phyloP scores from a whole-genome alignment of 2,888 invertebrate species.

The Sarcophaga carnaria region DNA sequence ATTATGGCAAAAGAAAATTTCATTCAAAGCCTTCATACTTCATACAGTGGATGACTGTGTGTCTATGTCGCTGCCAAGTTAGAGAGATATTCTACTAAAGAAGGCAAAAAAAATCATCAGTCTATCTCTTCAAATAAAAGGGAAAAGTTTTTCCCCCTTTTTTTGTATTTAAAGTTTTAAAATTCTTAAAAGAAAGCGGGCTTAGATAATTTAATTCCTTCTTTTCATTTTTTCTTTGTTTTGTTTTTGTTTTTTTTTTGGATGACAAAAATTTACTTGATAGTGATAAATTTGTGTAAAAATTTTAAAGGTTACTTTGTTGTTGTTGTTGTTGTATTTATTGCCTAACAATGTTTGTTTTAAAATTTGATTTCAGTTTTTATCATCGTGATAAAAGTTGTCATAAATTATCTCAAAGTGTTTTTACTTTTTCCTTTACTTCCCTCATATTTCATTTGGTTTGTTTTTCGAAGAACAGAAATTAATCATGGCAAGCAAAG shows the following conservation, averaged over 20 bases:
- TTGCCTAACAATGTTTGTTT: constrained; percentile 16
- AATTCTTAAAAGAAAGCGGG: neutral
- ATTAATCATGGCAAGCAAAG: neutral
- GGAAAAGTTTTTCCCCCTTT: neutral
- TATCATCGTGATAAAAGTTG: constrained; percentile 36
- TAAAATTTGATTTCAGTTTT: constrained; percentile 28
- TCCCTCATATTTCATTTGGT: neutral
- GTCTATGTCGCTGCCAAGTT: neutral
- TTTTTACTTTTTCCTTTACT: neutral
- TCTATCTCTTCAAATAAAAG: neutral
- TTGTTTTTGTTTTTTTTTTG: neutral
- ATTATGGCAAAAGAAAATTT: constrained; percentile 39
- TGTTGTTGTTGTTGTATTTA: neutral
- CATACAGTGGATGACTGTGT: neutral
- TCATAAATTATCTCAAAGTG: constrained; percentile 40
- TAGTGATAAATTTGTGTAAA: constrained; percentile 54
- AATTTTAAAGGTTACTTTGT: constrained; percentile 34
- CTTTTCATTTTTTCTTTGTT: neutral
- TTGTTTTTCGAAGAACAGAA: neutral
- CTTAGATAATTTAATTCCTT: constrained; percentile 37
- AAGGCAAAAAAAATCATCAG: neutral
- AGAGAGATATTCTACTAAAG: neutral
- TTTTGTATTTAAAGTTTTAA: neutral
- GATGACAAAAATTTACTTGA: constrained; percentile 41
- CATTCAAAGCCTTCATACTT: neutral